phyloP scores from a whole-genome alignment of 2,113 vertebrate species.

The Poecile atricapillus region DNA sequence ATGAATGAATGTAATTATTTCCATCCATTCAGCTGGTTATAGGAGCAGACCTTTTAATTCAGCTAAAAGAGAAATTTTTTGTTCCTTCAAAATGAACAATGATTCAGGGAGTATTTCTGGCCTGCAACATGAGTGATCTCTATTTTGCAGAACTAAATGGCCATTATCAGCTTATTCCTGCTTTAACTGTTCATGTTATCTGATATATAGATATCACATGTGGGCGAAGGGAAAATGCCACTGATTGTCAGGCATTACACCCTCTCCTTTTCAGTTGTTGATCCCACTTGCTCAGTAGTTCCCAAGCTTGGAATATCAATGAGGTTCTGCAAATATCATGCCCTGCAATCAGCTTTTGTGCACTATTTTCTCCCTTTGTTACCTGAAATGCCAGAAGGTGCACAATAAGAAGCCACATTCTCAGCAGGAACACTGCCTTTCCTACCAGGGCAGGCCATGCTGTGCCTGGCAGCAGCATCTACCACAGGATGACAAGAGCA shows the following conservation, averaged over 20 bases:
- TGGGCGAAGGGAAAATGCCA: not conserved
- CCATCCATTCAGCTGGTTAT: not conserved
- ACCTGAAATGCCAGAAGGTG: not conserved
- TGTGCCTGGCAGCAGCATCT: not conserved
- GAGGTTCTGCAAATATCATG: not conserved
- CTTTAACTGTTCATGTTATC: not conserved
- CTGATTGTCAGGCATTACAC: not conserved
- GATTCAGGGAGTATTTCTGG: not conserved
- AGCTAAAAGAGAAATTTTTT: not conserved
- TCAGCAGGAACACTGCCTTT: not conserved
- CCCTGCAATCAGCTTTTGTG: not conserved
- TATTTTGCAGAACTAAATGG: not conserved
- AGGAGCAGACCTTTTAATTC: not conserved
- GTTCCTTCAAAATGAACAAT: not conserved
- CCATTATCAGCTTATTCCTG: not conserved
- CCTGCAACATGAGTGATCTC: not conserved
- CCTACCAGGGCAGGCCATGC: not conserved
- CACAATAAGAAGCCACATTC: not conserved
- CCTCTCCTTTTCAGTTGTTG: not conserved
- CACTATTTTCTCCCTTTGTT: not conserved
- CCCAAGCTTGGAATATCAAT: not conserved
- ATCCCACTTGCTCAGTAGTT: not conserved
- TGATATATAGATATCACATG: not conserved
- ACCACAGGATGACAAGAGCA: not conserved
- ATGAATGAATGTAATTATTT: conserved; percentile 13